Base-by-base conservation (phyloP, 2,888 invertebrate genomes). In the Seira musarum region DNA sequence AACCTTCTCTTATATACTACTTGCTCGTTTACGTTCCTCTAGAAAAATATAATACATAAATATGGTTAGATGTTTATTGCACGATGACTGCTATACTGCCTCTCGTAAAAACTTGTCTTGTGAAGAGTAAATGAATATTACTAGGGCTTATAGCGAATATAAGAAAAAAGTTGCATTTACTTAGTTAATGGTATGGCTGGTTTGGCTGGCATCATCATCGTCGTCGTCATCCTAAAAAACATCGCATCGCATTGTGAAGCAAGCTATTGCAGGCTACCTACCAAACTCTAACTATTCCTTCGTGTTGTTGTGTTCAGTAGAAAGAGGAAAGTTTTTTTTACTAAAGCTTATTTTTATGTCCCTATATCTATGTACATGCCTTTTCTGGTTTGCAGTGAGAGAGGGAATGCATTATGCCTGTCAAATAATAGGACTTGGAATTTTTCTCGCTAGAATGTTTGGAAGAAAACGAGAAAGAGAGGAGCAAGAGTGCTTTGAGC, bases 1-100 rank as follows among this genome's bases (percentile, higher is more conserved):
- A 85, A 82, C 83, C 85, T 83, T 83, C 82, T 70, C 79, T 77
- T 79, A 8, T 8, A 5, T 30, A 8, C 30, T 30, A n/a, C n/a
- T n/a, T n/a, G n/a, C n/a, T 30, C 30, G 30, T 30, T 30, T 30
- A 30, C 79, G 71, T 78, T 78, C 66, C 63, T 67, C 65, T 66
- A 70, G 46, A 49, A 13, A 17, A 22, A 49, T 64, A 72, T 63
- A 30, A 70, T 61, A 63, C 46, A 64, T 70, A 70, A 60, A 68
- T 69, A 71, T 71, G 40, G 30, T 30, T 30, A 30, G 30, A 30
- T 30, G 30, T 30, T 30, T 30, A 30, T 30, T 30, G 30, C 30
- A 30, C 8, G 30, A 30, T 30, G 30, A 30, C 30, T 30, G 30
- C 30, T 30, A 30, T 30, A 30, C 30, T 30, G 8, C 30, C 30